A percentile compares a stretch with the other conserved stretches of the same genome.
Evolutionary conservation across 2,888 invertebrate genomes (phyloP).

Genomic region (Celastrina argiolus): DNA sequence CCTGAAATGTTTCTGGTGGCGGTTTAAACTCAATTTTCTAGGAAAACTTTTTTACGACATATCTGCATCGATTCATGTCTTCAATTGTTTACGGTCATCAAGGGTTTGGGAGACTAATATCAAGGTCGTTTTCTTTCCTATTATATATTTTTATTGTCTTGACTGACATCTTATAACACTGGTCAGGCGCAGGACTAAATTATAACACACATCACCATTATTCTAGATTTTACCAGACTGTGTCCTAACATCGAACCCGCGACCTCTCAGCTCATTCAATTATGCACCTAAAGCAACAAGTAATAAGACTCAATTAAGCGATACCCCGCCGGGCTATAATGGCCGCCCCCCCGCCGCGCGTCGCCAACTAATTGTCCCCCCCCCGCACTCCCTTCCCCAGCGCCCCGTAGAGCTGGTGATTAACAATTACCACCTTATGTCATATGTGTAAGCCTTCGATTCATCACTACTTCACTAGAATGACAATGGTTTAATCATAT

Average conservation of each 20-base stretch:
- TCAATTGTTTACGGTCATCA: too few species aligned
- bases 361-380: constrained; percentile 27
- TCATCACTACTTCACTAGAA: background rate
- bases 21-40: too few species aligned
- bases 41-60: too few species aligned
- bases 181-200: too few species aligned
- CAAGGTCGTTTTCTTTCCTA: too few species aligned
- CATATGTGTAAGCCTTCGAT: background rate
- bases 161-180: too few species aligned
- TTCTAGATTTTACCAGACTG: background rate
- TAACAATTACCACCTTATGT: background rate
- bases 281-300: constrained; percentile 17
- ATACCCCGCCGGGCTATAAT: constrained; percentile 30
- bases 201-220: background rate
- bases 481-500: background rate
- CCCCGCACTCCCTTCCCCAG: background rate
- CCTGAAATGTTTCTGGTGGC: too few species aligned
- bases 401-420: background rate
- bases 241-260: background rate
- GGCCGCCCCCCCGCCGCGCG: constrained; percentile 27
- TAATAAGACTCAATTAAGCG: constrained; percentile 24
- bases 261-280: background rate
- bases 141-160: too few species aligned
- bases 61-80: too few species aligned
- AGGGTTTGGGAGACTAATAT: too few species aligned